A percentile compares a stretch with the other conserved stretches of the same genome.
Conservation (phyloP, 2,113 vertebrate genomes). For the Dipodomys ordii region DNA sequence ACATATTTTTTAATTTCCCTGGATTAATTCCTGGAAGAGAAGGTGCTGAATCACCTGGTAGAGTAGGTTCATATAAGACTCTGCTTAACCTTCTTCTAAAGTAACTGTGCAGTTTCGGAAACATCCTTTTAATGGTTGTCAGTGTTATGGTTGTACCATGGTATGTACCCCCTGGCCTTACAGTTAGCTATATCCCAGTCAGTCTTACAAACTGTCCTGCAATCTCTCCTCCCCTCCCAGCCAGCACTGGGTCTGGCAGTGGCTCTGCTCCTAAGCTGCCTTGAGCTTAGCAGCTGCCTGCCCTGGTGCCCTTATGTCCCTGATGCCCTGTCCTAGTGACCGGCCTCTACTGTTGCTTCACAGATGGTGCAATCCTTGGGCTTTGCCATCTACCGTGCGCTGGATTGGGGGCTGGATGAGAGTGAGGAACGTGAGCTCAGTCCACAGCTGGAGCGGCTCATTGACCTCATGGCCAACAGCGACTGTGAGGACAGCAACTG, state of each 20-base stretch:
- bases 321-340: not conserved
- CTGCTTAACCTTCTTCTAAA: not conserved
- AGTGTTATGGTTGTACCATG: fast-evolving
- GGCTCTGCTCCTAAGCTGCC: not conserved
- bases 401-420: conserved; percentile 98
- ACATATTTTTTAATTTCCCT: not conserved
- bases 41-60: not conserved
- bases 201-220: not conserved
- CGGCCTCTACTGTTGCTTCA: not conserved
- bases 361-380: conserved; percentile 96
- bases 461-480: conserved; percentile 93
- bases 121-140: not conserved
- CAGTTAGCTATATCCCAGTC: not conserved
- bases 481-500: conserved; percentile 82
- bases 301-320: not conserved
- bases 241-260: not conserved
- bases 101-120: not conserved
- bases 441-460: conserved; percentile 94
- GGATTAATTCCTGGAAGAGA: not conserved
- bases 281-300: not conserved
- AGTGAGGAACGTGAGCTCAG: conserved; percentile 96
- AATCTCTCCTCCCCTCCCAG: not conserved
- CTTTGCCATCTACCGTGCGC: conserved; percentile 94
- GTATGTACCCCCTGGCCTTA: not conserved
- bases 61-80: not conserved